A percentile compares a stretch with the other conserved stretches of the same genome.
phyloP scores from a whole-genome alignment of 1,140 invertebrate species.

The Holcopasites calliopsidis region DNA sequence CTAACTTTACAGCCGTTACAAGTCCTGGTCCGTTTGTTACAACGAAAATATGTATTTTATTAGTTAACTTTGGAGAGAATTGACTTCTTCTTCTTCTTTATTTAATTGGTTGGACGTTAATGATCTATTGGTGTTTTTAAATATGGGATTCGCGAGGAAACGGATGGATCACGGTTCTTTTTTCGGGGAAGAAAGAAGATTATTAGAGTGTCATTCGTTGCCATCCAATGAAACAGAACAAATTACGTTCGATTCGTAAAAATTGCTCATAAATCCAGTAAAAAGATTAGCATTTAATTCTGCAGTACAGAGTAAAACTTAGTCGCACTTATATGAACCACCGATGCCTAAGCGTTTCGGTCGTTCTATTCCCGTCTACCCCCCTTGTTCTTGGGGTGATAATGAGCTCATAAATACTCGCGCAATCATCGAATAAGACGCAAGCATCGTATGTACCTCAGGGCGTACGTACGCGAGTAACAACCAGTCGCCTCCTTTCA shows the following conservation, averaged over 20 bases:
- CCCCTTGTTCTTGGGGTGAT: slow-evolving; percentile 32
- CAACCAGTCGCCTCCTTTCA: slow-evolving; percentile 13
- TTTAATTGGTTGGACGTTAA: too few relatives aligned
- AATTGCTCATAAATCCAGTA: background rate
- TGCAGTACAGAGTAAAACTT: background rate
- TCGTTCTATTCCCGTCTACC: background rate
- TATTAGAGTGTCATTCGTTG: too few relatives aligned
- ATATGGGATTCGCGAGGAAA: too few relatives aligned
- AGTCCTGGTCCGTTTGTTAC: too few relatives aligned
- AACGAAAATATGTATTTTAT: too few relatives aligned
- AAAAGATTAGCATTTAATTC: slow-evolving; percentile 12
- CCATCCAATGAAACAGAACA: background rate
- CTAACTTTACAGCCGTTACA: too few relatives aligned
- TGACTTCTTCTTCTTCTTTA: too few relatives aligned
- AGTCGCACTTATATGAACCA: background rate
- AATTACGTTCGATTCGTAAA: background rate
- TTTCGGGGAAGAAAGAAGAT: too few relatives aligned
- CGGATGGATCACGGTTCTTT: too few relatives aligned
- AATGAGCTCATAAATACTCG: slow-evolving; percentile 55
- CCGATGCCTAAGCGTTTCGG: background rate
- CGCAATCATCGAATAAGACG: slow-evolving; percentile 49
- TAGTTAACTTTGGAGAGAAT: too few relatives aligned
- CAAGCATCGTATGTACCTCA: slow-evolving; percentile 14
- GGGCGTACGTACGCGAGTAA: slow-evolving; percentile 15
- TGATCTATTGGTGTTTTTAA: too few relatives aligned